Base-by-base conservation (phyloP, 1,140 invertebrate species). In the Popillia japonica region DNA sequence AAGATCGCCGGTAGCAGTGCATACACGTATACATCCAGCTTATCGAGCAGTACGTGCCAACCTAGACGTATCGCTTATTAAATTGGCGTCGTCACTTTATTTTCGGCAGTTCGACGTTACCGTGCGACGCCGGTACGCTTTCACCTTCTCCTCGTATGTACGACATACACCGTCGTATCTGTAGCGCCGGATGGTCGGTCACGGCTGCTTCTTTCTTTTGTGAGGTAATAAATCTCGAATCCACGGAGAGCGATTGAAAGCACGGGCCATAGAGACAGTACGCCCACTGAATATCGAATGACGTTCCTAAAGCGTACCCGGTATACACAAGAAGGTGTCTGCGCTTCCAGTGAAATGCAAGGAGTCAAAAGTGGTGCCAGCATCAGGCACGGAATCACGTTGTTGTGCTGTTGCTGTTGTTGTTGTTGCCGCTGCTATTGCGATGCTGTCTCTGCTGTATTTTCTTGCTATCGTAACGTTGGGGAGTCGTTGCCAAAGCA, bases 211-310 rank as follows among this genome's bases (percentile, higher is more conserved):
- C 61, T 7, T 9, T 34, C 22, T 8, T 34, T 22, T 20, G 27
- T 20, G n/a, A 79, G 20, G 81, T 79, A 82, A 82, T 82, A 82
- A 82, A 82, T 82, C 76, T 41, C 61, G 20, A 74, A 40, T 78
- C 81, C 81, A 73, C 77, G 40, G 81, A 81, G 81, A 80, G 77
- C 81, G 79, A 81, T 81, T 81, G 81, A 81, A 81, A 80, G 81
- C 81, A 75, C 79, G 75, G 77, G 76, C 77, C 78, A 78, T 76
- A 59, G 79, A 78, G 81, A 80, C 55, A 72, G 42, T 68, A 78
- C 74, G 79, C 78, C 68, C 27, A 61, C 75, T 75, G 79, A 78
- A 80, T 80, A 80, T 78, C 40, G 72, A 68, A 68, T 68, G 6
- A 23, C n/a, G 7, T 6, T 3, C 2, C 20, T n/a, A 10, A 27